Percentiles rank a stretch among this genome's conserved stretches.
phyloP scores from a whole-genome alignment of 2,797 vertebrate genomes.

The Ibycter americanus region DNA sequence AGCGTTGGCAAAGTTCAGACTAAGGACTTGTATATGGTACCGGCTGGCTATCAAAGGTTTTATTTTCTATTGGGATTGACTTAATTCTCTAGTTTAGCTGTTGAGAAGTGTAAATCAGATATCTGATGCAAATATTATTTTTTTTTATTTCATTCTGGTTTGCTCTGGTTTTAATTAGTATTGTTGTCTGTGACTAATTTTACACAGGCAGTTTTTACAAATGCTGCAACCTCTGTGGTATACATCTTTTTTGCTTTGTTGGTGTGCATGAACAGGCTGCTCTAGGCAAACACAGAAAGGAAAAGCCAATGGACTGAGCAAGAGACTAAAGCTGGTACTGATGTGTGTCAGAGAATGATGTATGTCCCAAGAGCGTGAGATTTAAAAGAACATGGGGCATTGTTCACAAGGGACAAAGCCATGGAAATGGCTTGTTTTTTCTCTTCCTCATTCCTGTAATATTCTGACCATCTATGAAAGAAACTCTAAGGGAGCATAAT shows the following conservation, averaged over 20 bases:
- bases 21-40: not conserved
- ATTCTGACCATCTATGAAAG: not conserved
- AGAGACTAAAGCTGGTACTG: not conserved
- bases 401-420: not conserved
- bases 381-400: not conserved
- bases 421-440: not conserved
- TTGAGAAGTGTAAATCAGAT: not conserved
- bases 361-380: not conserved
- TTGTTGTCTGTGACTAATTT: not conserved
- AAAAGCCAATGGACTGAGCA: not conserved
- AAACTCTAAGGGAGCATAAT: not conserved
- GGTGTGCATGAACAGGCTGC: not conserved
- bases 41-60: not conserved
- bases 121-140: not conserved
- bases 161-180: not conserved
- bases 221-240: not conserved
- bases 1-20: not conserved
- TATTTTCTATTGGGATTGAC: not conserved
- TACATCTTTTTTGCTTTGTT: not conserved
- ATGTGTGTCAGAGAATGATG: not conserved
- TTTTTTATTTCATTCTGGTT: not conserved
- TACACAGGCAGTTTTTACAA: not conserved
- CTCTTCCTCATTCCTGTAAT: not conserved
- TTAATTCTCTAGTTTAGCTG: not conserved
- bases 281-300: not conserved